Evolutionary conservation across 2,113 vertebrate genomes (phyloP).

Genomic region (Carassius auratus): DNA sequence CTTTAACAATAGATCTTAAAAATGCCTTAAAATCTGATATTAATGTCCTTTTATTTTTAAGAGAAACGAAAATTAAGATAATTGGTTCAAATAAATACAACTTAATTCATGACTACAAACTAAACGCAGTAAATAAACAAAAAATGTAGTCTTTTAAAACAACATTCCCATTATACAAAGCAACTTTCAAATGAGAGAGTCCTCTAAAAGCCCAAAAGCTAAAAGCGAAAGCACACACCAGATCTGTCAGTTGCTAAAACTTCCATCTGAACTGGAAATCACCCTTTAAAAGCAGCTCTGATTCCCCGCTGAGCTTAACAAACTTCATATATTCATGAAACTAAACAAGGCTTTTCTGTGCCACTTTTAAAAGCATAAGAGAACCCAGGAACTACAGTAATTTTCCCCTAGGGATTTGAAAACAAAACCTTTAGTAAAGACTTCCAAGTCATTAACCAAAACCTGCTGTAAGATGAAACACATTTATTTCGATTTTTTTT

Average conservation of each 20-base stretch:
- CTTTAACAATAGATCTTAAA: background rate
- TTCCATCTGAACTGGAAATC: background rate
- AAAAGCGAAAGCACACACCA: background rate
- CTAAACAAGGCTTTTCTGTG: background rate
- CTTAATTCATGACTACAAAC: background rate
- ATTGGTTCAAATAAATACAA: background rate
- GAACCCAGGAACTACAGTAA: background rate
- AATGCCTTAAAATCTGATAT: background rate
- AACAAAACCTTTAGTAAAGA: background rate
- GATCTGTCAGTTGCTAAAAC: background rate
- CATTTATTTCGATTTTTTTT: background rate
- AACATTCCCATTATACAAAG: background rate
- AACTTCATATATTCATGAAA: background rate
- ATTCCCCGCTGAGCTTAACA: conserved; percentile 11
- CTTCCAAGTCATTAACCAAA: background rate
- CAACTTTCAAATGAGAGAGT: background rate
- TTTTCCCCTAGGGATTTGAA: background rate
- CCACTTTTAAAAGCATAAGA: background rate
- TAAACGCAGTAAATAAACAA: background rate
- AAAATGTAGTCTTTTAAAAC: background rate
- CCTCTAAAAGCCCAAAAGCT: background rate
- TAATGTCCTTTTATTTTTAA: background rate
- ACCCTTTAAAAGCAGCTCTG: background rate
- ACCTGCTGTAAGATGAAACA: background rate
- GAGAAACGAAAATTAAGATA: background rate